Evolutionary conservation across 2,113 vertebrate genomes (phyloP).

Genomic region (Vulpes ferrilata): DNA sequence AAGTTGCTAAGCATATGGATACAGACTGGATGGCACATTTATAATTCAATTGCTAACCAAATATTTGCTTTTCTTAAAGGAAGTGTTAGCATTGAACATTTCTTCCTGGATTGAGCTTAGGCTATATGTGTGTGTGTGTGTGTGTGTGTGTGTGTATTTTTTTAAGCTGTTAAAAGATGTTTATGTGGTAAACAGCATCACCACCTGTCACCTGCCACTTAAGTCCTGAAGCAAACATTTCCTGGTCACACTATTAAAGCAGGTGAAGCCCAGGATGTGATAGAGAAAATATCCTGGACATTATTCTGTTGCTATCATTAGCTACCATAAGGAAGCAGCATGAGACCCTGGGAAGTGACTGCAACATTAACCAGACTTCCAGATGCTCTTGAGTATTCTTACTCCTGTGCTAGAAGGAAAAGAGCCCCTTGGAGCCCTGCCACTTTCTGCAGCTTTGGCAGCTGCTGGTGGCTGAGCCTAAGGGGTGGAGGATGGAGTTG

Average conservation of each 20-base stretch:
- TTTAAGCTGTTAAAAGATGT: not conserved
- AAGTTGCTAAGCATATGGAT: not conserved
- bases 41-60: not conserved
- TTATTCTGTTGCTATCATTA: slow-evolving; percentile 37
- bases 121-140: too few species aligned
- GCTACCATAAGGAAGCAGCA: slow-evolving; percentile 37
- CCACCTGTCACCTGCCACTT: slow-evolving; percentile 20
- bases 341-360: slow-evolving; percentile 59
- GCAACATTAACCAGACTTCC: slow-evolving; percentile 66
- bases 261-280: slow-evolving; percentile 48
- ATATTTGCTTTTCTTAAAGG: slow-evolving; percentile 53
- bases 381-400: slow-evolving; percentile 46
- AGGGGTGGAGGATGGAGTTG: not conserved
- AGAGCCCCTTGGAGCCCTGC: not conserved
- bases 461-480: not conserved
- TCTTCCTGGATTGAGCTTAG: not conserved
- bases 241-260: not conserved
- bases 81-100: not conserved
- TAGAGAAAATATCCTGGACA: not conserved
- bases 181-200: not conserved
- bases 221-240: not conserved
- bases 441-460: slow-evolving; percentile 65
- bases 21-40: not conserved
- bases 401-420: slow-evolving; percentile 51
- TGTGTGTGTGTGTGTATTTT: not conserved